phyloP scores from a whole-genome alignment of 2,113 vertebrate species.

The Semnornis frantzii region DNA sequence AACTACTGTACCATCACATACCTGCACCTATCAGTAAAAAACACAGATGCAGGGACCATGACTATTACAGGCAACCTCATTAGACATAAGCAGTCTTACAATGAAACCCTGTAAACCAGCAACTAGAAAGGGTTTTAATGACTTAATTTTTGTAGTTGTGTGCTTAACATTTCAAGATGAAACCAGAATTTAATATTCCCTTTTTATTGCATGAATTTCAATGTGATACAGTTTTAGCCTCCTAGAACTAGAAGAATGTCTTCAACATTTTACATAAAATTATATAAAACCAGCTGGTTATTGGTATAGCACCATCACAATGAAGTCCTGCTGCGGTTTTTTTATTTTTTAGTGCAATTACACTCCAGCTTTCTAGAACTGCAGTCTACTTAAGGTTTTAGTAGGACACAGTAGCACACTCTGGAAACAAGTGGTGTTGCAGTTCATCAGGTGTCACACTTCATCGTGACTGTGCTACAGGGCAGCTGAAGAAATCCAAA shows the following conservation, averaged over 20 bases:
- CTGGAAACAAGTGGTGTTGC: background rate
- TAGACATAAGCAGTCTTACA: background rate
- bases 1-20: background rate
- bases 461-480: background rate
- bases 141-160: background rate
- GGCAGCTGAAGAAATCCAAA: background rate
- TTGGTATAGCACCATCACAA: background rate
- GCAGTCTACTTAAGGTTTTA: background rate
- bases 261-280: background rate
- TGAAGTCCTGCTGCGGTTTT: background rate
- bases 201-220: background rate
- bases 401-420: background rate
- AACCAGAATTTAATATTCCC: background rate
- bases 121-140: background rate
- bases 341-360: background rate
- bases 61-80: background rate
- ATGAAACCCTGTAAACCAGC: background rate
- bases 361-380: background rate
- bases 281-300: background rate
- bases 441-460: background rate
- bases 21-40: background rate
- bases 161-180: background rate
- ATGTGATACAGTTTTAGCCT: background rate
- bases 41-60: background rate
- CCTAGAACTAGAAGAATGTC: background rate